A percentile compares a stretch with the other conserved stretches of the same genome.
These are phyloP conservation scores for Platichthys flesus DNA, from an alignment of 2,113 vertebrate genomes.

Conservation along the genomic window DNA sequence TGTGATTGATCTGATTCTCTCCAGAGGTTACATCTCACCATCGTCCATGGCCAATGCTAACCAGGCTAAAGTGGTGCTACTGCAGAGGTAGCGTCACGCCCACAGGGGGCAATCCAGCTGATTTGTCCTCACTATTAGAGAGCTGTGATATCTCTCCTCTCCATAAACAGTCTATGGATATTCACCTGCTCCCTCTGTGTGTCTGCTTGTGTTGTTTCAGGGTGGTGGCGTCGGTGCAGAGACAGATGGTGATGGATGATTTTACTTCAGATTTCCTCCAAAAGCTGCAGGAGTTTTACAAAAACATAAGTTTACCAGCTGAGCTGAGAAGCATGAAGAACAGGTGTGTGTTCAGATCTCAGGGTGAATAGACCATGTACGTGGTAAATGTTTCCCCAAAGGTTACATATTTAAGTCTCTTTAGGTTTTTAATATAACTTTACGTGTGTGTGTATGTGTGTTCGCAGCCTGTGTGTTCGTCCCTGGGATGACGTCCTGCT, in stretches of 20 bases:
- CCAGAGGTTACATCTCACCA: slow-evolving; percentile 1
- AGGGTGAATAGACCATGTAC: not conserved
- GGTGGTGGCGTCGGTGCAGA: slow-evolving; percentile 79
- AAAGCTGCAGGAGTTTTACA: slow-evolving; percentile 82
- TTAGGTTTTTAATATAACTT: not conserved
- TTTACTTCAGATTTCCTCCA: slow-evolving; percentile 74
- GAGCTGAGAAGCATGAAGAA: slow-evolving; percentile 74
- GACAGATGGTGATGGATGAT: slow-evolving; percentile 80
- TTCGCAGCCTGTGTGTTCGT: slow-evolving; percentile 78
- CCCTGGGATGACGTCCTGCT: slow-evolving; percentile 86
- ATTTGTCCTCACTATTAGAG: no score
- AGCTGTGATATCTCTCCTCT: no score
- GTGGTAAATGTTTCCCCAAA: not conserved
- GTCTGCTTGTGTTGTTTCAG: slow-evolving; percentile 54
- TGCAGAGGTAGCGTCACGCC: slow-evolving; percentile 58
- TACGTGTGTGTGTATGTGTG: not conserved
- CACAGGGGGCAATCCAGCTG: not conserved
- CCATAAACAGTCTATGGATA: not conserved
- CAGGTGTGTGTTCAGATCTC: slow-evolving; percentile 64
- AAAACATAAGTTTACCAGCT: slow-evolving; percentile 69
- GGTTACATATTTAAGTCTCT: not conserved
- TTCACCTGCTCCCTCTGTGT: not conserved
- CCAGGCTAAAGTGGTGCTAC: slow-evolving; percentile 30
- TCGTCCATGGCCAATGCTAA: slow-evolving; percentile 12
- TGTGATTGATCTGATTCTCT: not conserved